Evolutionary conservation across 2,797 vertebrate species (phyloP), one percentile per base, ranked within the genome.

Genomic region (Phoeniculus purpureus): DNA sequence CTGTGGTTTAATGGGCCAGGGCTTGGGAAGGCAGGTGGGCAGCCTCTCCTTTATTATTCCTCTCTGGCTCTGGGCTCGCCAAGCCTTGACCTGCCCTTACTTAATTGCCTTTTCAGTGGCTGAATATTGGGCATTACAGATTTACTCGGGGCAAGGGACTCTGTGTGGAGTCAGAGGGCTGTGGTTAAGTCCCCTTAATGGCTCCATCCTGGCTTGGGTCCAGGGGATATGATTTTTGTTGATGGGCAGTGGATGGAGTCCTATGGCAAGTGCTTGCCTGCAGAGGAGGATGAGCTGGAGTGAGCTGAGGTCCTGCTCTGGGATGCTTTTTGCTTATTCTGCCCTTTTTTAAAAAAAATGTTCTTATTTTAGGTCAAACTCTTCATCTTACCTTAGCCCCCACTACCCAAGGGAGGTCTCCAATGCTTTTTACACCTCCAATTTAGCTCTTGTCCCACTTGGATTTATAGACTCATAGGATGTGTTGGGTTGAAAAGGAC

Each of bases 221-320:
- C 65, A 54, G 62, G 70, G 10, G 7, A n/a, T 32, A 0, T 0
- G 78, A 32, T 62, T 92, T 90, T 56, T 78, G 43, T 26, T 47
- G 55, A 9, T 37, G 54, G 25, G 67, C 6, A 5, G 79, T 27
- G 78, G 55, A 20, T 55, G 60, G 72, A 61, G 76, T 61, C 27
- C 71, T 0, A 0, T 15, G 54, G 64, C 6, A 3, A 70, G 45
- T 0, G 0, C 58, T 65, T n/a, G 61, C 48, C 72, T 77, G 26
- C 1, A 1, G 55, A 54, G 40, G 2, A 2, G 65, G 50, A 37
- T 16, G 43, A 48, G 26, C 4, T 34, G 9, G 32, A 26, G 21
- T 1, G 5, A n/a, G 25, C 4, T 31, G 10, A 66, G 6, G 17
- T 56, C 21, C 40, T 37, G 26, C 45, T 71, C 10, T 3, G 20